Evolutionary conservation across 2,113 vertebrate species (phyloP).

Genomic region (Atractosteus spatula): DNA sequence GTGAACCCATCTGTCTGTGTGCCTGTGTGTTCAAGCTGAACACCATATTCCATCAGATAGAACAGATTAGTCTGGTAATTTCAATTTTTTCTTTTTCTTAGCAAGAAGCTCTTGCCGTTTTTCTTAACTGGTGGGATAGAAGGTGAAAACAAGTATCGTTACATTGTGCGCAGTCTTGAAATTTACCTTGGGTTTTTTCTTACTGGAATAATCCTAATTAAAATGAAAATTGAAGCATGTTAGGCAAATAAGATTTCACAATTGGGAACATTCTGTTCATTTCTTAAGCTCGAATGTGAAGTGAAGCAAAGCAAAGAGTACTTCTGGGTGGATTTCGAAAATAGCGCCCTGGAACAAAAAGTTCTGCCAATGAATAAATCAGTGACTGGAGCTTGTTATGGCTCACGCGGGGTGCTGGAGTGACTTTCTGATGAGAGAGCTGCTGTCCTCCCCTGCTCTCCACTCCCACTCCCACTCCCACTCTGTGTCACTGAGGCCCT

Average conservation of each 20-base stretch:
- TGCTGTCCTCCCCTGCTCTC: neutral
- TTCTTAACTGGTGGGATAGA: neutral
- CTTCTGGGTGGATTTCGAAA: no score
- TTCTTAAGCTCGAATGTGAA: neutral
- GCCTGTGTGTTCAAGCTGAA: neutral
- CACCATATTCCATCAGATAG: constrained; percentile 17
- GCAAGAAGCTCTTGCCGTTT: neutral
- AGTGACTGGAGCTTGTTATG: neutral
- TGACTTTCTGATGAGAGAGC: constrained; percentile 8
- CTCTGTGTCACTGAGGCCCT: neutral
- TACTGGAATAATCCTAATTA: no score
- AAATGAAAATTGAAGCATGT: no score
- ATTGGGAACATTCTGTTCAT: no score
- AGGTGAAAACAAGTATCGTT: no score
- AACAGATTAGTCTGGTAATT: neutral
- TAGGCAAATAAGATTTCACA: no score
- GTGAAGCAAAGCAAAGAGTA: no score
- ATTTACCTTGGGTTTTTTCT: neutral
- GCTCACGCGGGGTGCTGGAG: neutral
- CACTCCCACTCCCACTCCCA: neutral
- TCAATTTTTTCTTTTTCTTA: neutral
- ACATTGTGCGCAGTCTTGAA: neutral
- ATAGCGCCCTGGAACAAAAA: neutral
- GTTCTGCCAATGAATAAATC: neutral
- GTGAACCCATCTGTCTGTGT: constrained; percentile 5